Evolutionary conservation across 2,888 invertebrate species (phyloP).

Genomic region (Dicycla oo): DNA sequence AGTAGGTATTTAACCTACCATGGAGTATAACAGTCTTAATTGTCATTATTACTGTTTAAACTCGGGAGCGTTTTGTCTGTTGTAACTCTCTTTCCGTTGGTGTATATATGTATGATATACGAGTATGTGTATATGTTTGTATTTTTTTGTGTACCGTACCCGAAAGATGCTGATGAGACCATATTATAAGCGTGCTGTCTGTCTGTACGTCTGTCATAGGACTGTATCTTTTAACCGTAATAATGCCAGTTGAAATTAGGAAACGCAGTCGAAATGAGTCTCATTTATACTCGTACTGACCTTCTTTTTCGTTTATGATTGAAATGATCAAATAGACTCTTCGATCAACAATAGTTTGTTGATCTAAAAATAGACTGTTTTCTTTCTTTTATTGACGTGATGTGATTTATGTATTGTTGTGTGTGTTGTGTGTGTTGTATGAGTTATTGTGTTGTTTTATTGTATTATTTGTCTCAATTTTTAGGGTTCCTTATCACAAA

Average conservation of each 20-base stretch:
- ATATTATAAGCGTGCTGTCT: neutral
- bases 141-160: neutral
- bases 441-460: too few species aligned
- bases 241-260: neutral
- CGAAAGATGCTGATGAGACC: neutral
- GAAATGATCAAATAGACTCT: neutral
- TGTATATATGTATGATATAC: neutral
- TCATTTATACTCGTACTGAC: neutral
- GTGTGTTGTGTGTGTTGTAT: too few species aligned
- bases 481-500: too few species aligned
- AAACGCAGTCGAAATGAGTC: neutral
- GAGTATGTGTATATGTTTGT: neutral
- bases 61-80: constrained; percentile 17
- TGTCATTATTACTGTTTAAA: constrained; percentile 53
- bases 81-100: constrained; percentile 21
- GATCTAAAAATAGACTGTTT: neutral
- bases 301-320: neutral
- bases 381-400: neutral
- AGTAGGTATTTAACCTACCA: constrained; percentile 47
- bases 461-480: too few species aligned
- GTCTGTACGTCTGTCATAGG: neutral
- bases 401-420: neutral
- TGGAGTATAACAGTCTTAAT: constrained; percentile 52
- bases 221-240: neutral
- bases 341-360: neutral